Conservation (phyloP, 2,797 vertebrate genomes). For the Neosilurus hyrtlii region DNA sequence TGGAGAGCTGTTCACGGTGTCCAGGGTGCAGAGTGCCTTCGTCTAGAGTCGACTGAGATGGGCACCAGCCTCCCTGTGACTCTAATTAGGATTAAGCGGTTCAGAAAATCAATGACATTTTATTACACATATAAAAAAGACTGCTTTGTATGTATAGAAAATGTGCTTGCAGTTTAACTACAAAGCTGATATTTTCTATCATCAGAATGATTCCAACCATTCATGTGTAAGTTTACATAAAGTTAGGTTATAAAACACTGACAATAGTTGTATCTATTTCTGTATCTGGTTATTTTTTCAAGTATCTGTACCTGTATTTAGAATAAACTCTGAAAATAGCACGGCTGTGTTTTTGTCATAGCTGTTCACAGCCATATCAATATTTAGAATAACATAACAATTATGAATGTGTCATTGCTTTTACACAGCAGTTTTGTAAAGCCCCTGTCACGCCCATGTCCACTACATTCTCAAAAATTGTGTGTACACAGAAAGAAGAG, state of each 20-base stretch:
- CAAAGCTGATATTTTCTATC: neutral
- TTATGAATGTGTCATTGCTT: neutral
- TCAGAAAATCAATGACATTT: neutral
- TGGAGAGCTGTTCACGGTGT: no score
- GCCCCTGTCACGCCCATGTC: no score
- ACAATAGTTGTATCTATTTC: neutral
- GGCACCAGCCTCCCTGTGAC: no score
- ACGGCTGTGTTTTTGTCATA: no score
- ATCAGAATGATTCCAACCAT: neutral
- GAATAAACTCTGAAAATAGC: neutral
- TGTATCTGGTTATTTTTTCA: neutral
- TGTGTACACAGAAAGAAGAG: no score
- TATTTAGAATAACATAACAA: no score
- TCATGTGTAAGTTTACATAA: neutral
- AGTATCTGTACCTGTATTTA: neutral
- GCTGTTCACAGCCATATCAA: no score
- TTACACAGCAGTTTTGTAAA: neutral
- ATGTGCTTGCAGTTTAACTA: neutral
- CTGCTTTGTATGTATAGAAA: neutral
- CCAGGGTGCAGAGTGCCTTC: no score
- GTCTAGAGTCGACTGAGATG: no score
- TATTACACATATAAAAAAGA: conserved; percentile 1
- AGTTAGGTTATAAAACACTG: neutral
- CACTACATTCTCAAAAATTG: no score
- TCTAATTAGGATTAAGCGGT: no score